phyloP scores from a whole-genome alignment of 2,113 vertebrate genomes.

The Pitta sordida region DNA sequence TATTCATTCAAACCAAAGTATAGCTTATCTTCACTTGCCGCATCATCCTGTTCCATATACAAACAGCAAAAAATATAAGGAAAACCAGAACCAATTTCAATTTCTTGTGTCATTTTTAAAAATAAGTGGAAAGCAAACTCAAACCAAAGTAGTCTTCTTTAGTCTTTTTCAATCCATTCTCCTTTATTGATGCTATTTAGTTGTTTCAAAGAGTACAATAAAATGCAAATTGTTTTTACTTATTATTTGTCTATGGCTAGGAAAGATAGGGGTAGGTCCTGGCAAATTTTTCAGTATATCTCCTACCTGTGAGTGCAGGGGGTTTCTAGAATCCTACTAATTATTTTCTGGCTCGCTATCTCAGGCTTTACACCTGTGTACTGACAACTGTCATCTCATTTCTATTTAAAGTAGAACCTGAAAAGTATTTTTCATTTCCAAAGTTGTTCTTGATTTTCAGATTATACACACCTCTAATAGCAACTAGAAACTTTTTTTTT shows the following conservation, averaged over 20 bases:
- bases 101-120: background rate
- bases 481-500: background rate
- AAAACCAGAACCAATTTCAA: background rate
- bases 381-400: background rate
- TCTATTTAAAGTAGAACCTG: background rate
- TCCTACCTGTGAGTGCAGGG: background rate
- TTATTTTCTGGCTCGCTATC: background rate
- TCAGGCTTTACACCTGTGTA: background rate
- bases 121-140: background rate
- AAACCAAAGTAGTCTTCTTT: background rate
- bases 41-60: slow-evolving; percentile 78
- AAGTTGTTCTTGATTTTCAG: background rate
- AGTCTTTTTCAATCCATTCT: background rate
- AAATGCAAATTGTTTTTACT: background rate
- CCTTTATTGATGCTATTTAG: background rate
- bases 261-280: background rate
- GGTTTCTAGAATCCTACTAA: background rate
- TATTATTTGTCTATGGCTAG: background rate
- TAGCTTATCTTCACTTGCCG: slow-evolving; percentile 76
- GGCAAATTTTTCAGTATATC: background rate
- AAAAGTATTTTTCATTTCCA: background rate
- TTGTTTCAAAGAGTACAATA: background rate
- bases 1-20: slow-evolving; percentile 96
- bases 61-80: slow-evolving; percentile 20
- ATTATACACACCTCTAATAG: background rate